phyloP scores from a whole-genome alignment of 2,797 vertebrate genomes.

The Gouania willdenowi region DNA sequence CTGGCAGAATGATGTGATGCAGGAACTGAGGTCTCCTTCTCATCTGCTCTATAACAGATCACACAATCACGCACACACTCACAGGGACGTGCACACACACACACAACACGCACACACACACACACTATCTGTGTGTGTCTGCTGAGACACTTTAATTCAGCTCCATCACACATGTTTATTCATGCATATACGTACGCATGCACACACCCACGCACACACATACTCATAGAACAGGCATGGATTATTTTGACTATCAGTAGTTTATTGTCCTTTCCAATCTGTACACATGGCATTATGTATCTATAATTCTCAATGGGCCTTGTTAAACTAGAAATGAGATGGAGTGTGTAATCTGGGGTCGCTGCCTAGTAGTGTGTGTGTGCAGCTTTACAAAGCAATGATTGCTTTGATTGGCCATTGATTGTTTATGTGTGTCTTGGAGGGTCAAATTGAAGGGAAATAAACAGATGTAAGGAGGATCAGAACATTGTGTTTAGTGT shows the following conservation, averaged over 20 bases:
- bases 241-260: slow-evolving; percentile 72
- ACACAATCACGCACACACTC: slow-evolving; percentile 28
- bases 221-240: slow-evolving; percentile 46
- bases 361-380: slow-evolving; percentile 23
- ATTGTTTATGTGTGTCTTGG: slow-evolving; percentile 33
- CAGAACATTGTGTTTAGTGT: slow-evolving; percentile 35
- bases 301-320: slow-evolving; percentile 67
- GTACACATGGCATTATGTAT: slow-evolving; percentile 70
- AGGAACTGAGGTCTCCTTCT: slow-evolving; percentile 62
- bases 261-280: slow-evolving; percentile 81
- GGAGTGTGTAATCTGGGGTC: slow-evolving; percentile 63
- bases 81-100: slow-evolving; percentile 12
- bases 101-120: slow-evolving; percentile 5
- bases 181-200: slow-evolving; percentile 52
- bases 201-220: slow-evolving; percentile 19
- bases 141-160: slow-evolving; percentile 72
- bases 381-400: slow-evolving; percentile 62
- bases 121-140: slow-evolving; percentile 27
- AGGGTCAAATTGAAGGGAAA: slow-evolving; percentile 35
- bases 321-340: slow-evolving; percentile 65
- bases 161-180: slow-evolving; percentile 77
- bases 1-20: slow-evolving; percentile 65
- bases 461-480: slow-evolving; percentile 61
- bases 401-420: slow-evolving; percentile 77
- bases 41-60: slow-evolving; percentile 63